A percentile compares a stretch with the other conserved stretches of the same genome.
Evolutionary conservation across 1,140 invertebrate genomes (phyloP).

Genomic region (Mya arenaria): DNA sequence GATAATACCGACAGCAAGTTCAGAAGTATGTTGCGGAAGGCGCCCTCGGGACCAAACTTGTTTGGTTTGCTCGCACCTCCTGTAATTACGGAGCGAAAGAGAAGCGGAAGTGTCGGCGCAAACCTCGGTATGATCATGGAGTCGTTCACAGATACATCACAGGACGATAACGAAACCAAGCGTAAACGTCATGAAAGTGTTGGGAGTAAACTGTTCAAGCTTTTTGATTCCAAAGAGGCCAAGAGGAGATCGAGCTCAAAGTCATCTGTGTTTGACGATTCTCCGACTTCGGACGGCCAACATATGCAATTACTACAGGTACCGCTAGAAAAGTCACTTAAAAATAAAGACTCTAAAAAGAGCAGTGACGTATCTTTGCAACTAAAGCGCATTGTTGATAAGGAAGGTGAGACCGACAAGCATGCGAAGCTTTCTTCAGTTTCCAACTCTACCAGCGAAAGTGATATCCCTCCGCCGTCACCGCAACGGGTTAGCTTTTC

Average conservation of each 20-base stretch:
- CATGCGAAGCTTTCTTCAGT: neutral
- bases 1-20: slow-evolving; percentile 67
- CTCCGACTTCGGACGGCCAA: slow-evolving; percentile 28
- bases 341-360: slow-evolving; percentile 45
- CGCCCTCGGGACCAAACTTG: slow-evolving; percentile 75
- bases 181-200: neutral
- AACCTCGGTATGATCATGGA: slow-evolving; percentile 62
- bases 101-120: slow-evolving; percentile 76
- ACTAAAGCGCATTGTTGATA: slow-evolving; percentile 12
- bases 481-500: neutral
- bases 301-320: slow-evolving; percentile 55
- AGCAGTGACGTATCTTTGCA: neutral
- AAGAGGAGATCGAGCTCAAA: slow-evolving; percentile 52
- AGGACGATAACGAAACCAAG: slow-evolving; percentile 8
- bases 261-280: slow-evolving; percentile 55
- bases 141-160: slow-evolving; percentile 10
- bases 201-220: slow-evolving; percentile 42
- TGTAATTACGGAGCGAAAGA: slow-evolving; percentile 69
- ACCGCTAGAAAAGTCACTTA: slow-evolving; percentile 19
- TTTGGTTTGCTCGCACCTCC: slow-evolving; percentile 73
- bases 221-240: slow-evolving; percentile 58
- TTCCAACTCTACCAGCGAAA: slow-evolving; percentile 5
- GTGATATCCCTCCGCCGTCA: slow-evolving; percentile 2
- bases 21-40: slow-evolving; percentile 70
- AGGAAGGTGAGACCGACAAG: slow-evolving; percentile 17